These are phyloP conservation scores for Rhodophaea formosa DNA, from an alignment of 2,888 invertebrate genomes.

Conservation along the genomic window DNA sequence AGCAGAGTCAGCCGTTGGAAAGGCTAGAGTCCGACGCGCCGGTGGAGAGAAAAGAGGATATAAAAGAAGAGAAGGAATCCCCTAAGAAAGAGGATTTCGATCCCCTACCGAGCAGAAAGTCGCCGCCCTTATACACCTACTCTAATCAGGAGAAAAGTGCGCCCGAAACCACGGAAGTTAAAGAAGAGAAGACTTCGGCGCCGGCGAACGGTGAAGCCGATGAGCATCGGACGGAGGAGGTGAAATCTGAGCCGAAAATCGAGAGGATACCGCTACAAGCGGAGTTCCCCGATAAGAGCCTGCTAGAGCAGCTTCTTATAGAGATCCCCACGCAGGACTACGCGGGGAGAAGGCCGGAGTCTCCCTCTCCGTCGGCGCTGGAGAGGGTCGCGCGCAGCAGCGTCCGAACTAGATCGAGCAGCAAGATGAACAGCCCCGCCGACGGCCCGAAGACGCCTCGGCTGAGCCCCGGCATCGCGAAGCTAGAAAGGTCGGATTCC, in stretches of 20 bases:
- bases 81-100: slow-evolving; percentile 74
- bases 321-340: slow-evolving; percentile 87
- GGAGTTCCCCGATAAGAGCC: slow-evolving; percentile 80
- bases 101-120: slow-evolving; percentile 86
- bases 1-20: slow-evolving; percentile 29
- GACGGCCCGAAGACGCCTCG: slow-evolving; percentile 73
- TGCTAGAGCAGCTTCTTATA: slow-evolving; percentile 90
- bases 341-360: slow-evolving; percentile 70
- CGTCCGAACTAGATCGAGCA: slow-evolving; percentile 85
- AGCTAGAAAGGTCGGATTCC: slow-evolving; percentile 25
- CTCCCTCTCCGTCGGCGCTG: slow-evolving; percentile 71
- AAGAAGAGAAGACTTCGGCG: slow-evolving; percentile 37
- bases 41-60: slow-evolving; percentile 25
- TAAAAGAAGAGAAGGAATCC: slow-evolving; percentile 27
- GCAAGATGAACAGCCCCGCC: slow-evolving; percentile 85
- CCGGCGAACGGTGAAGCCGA: slow-evolving; percentile 55
- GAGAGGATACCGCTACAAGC: slow-evolving; percentile 69
- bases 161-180: slow-evolving; percentile 52
- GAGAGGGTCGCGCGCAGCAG: slow-evolving; percentile 74
- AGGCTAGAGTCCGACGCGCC: slow-evolving; percentile 17
- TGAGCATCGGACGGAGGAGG: slow-evolving; percentile 33
- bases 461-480: slow-evolving; percentile 62
- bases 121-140: slow-evolving; percentile 89
- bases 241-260: slow-evolving; percentile 45
- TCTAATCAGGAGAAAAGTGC: slow-evolving; percentile 86